Percentiles rank a stretch among this genome's conserved stretches.
phyloP scores from a whole-genome alignment of 2,113 vertebrate genomes.

The Tinamus guttatus region DNA sequence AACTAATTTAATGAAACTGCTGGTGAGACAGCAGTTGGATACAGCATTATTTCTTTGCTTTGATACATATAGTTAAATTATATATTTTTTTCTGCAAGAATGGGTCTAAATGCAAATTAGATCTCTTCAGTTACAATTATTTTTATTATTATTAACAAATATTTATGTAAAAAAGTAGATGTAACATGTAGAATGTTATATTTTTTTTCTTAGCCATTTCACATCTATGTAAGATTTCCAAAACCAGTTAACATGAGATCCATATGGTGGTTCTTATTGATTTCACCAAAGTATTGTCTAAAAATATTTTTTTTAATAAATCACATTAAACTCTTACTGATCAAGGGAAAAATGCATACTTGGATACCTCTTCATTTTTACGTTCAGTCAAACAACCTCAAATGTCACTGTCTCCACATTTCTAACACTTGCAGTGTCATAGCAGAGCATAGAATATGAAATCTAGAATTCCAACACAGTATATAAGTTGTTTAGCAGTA shows the following conservation, averaged over 20 bases:
- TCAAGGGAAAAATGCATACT: neutral
- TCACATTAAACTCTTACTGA: neutral
- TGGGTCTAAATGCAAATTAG: constrained; percentile 6
- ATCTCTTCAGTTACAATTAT: neutral
- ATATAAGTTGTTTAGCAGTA: neutral
- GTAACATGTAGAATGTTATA: neutral
- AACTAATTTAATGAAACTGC: constrained; percentile 13
- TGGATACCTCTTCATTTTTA: neutral
- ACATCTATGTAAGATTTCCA: neutral
- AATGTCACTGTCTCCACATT: neutral
- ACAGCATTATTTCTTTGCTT: neutral
- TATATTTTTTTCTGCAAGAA: neutral
- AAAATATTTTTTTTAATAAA: neutral
- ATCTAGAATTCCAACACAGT: neutral
- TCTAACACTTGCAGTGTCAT: neutral
- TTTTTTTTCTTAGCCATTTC: neutral
- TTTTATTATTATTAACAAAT: neutral
- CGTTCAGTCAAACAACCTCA: neutral
- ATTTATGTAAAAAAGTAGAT: neutral
- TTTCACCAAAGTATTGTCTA: neutral
- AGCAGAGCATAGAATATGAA: neutral
- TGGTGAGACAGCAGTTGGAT: neutral
- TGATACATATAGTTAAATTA: neutral
- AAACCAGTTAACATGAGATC: neutral
- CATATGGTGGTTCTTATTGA: neutral